Percentiles rank a stretch among this genome's conserved stretches.
Evolutionary conservation across 2,113 vertebrate genomes (phyloP).

Genomic region (Hyla sarda): DNA sequence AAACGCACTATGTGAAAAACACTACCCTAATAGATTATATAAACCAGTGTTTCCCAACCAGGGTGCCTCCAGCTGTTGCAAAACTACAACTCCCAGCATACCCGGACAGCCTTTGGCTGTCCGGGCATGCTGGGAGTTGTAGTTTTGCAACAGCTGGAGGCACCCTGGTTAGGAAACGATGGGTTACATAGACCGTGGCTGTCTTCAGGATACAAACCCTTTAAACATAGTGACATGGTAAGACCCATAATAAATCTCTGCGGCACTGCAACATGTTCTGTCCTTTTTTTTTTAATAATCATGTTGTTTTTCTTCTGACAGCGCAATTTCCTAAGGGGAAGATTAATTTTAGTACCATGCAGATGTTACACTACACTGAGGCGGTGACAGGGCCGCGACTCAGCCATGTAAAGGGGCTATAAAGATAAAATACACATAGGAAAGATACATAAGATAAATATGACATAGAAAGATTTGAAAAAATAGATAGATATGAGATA

Average conservation of each 20-base stretch:
- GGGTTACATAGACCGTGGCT: neutral
- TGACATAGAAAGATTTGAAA: neutral
- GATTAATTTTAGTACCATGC: conserved; percentile 46
- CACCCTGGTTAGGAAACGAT: no score
- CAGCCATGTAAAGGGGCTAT: neutral
- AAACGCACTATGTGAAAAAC: no score
- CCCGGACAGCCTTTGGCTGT: no score
- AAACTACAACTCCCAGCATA: no score
- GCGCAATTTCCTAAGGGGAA: conserved; percentile 35
- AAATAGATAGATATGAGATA: neutral
- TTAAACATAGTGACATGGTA: neutral
- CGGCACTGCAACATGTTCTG: conserved; percentile 13
- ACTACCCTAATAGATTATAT: no score
- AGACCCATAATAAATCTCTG: conserved; percentile 12
- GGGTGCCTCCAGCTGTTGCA: no score
- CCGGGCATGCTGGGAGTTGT: no score
- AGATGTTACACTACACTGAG: conserved; percentile 44
- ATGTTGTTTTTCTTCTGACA: conserved; percentile 45
- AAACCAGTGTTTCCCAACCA: no score
- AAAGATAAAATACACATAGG: neutral
- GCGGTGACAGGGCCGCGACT: neutral
- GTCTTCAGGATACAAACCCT: neutral
- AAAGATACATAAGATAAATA: neutral
- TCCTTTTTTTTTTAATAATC: conserved; percentile 27
- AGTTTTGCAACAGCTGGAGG: no score